phyloP scores from a whole-genome alignment of 2,888 invertebrate species.

The Synanthedon formicaeformis region DNA sequence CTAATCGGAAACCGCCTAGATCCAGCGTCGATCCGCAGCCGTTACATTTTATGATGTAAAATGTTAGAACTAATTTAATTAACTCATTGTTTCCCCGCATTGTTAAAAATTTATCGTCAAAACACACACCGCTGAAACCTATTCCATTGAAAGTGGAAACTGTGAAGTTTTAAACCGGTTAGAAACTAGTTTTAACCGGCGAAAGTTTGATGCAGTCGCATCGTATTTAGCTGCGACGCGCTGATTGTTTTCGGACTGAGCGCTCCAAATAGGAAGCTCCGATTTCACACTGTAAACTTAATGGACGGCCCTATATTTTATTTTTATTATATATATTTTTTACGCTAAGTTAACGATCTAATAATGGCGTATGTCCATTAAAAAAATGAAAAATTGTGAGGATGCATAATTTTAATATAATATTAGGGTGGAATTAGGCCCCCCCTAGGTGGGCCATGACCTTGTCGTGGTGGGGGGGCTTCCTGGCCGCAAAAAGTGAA shows the following conservation, averaged over 20 bases:
- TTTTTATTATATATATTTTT: background rate
- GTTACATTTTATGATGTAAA: no score
- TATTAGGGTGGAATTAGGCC: no score
- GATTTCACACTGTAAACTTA: background rate
- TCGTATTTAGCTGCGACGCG: slow-evolving; percentile 23
- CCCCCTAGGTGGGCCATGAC: no score
- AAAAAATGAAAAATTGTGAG: no score
- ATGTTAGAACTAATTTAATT: background rate
- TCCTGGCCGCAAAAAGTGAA: no score
- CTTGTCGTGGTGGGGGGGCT: no score
- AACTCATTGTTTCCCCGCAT: background rate
- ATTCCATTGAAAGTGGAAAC: slow-evolving; percentile 11
- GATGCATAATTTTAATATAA: no score
- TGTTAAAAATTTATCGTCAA: background rate
- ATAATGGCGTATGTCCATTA: no score
- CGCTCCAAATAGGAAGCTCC: background rate
- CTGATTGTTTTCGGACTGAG: slow-evolving; percentile 28
- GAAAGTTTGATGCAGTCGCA: slow-evolving; percentile 34
- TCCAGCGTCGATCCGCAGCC: no score
- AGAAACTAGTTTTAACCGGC: slow-evolving; percentile 3
- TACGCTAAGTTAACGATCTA: background rate
- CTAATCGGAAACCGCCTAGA: no score
- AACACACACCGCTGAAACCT: slow-evolving; percentile 15
- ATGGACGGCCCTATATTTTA: background rate
- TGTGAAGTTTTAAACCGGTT: slow-evolving; percentile 26